Base-by-base conservation (phyloP, 2,888 invertebrate species). In the Piscicola geometra region DNA sequence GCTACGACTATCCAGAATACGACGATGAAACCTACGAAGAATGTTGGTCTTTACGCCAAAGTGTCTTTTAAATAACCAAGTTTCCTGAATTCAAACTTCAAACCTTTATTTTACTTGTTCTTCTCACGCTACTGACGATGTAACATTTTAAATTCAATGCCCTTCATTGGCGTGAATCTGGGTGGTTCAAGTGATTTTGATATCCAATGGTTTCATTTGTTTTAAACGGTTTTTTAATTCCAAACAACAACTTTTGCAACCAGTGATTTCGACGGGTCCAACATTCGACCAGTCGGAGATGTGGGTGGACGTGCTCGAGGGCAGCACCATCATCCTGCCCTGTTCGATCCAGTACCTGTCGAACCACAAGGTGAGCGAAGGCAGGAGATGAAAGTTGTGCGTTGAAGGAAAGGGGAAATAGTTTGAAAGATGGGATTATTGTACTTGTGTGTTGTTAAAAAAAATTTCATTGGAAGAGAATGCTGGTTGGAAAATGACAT, bases 1-100 rank as follows among this genome's bases (percentile, higher is more conserved):
- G 73, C 15, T 76, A 76, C 50, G 76, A 76, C n/a, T 76, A 76
- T 30, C 41, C 36, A 30, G 69, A 69, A 28, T 73, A 76, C 36
- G 68, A 67, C 15, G 76, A 76, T 68, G 76, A 76, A 9, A 35
- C 47, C 35, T 73, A 76, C 35, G 74, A 76, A 25, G 76, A 76
- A 36, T 64, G 35, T 41, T 66, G 76, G 71, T 41, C 3, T n/a
- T n/a, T n/a, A n/a, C n/a, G n/a, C n/a, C n/a, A n/a, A n/a, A n/a
- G n/a, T n/a, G n/a, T n/a, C n/a, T n/a, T n/a, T n/a, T n/a, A n/a
- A n/a, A n/a, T n/a, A n/a, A n/a, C n/a, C n/a, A n/a, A n/a, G n/a
- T n/a, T n/a, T n/a, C n/a, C n/a, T n/a, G n/a, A n/a, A n/a, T n/a
- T n/a, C n/a, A n/a, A n/a, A n/a, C n/a, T n/a, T n/a, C n/a, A n/a